Conservation (phyloP, 2,888 invertebrate species). For the Pterostichus madidus region DNA sequence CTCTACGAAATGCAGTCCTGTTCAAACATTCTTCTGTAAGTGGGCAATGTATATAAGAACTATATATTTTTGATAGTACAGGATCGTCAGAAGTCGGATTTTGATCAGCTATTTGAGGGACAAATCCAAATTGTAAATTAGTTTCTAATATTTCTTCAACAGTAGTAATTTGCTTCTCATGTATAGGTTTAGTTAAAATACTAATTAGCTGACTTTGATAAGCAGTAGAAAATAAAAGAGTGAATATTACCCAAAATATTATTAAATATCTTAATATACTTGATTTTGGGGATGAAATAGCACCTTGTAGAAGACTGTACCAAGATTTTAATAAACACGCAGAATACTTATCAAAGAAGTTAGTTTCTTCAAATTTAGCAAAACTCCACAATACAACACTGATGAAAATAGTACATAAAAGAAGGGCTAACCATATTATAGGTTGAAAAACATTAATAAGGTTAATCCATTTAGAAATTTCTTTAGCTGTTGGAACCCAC, state of each 20-base stretch:
- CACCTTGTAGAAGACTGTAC: neutral
- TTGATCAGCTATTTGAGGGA: no score
- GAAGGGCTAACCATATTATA: neutral
- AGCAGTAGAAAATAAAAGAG: conserved; percentile 28
- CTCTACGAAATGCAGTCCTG: conserved; percentile 44
- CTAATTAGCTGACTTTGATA: neutral
- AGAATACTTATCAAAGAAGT: neutral
- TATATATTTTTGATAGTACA: no score
- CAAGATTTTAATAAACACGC: neutral
- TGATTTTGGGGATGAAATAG: neutral
- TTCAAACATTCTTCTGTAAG: conserved; percentile 27
- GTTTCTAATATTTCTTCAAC: conserved; percentile 21
- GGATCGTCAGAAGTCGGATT: no score
- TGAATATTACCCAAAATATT: conserved; percentile 18
- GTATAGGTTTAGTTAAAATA: conserved; percentile 34
- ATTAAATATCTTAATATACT: neutral
- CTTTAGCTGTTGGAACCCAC: conserved; percentile 23
- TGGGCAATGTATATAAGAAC: neutral
- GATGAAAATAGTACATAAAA: neutral
- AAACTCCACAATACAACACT: neutral
- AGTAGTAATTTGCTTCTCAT: conserved; percentile 53
- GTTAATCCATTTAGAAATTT: conserved; percentile 14
- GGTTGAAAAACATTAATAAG: neutral
- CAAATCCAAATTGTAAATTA: no score
- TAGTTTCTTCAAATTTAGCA: neutral